A percentile compares a stretch with the other conserved stretches of the same genome.
Evolutionary conservation across 2,888 invertebrate species (phyloP).

Genomic region (Noctua comes): DNA sequence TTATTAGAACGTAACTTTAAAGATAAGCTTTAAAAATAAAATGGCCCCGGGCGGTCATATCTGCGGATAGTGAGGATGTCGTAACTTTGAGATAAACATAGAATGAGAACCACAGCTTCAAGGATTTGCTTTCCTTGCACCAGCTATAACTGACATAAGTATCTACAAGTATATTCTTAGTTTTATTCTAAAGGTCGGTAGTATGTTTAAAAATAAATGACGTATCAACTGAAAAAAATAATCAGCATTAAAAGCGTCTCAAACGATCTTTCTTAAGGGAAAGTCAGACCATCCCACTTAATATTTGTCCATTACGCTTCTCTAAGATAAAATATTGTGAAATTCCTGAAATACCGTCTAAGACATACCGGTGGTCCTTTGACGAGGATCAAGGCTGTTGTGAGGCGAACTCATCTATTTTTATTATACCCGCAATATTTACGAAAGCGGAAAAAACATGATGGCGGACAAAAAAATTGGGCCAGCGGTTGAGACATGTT

Average conservation of each 20-base stretch:
- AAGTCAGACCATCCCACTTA: slow-evolving; percentile 12
- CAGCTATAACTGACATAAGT: not conserved
- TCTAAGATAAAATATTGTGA: slow-evolving; percentile 54
- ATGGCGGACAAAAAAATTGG: slow-evolving; percentile 48
- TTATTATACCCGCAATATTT: slow-evolving; percentile 67
- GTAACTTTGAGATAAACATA: slow-evolving; percentile 42
- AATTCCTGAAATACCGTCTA: slow-evolving; percentile 60
- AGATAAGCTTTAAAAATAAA: slow-evolving; percentile 45
- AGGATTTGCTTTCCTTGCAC: slow-evolving; percentile 13
- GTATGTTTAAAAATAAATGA: not conserved
- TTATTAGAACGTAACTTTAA: slow-evolving; percentile 10
- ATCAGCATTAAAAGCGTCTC: not conserved
- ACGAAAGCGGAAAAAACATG: slow-evolving; percentile 65
- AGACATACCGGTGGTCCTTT: slow-evolving; percentile 66
- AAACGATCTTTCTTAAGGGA: not conserved
- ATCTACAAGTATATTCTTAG: not conserved
- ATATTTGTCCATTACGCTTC: slow-evolving; percentile 43
- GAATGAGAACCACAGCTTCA: slow-evolving; percentile 13
- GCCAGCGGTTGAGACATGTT: slow-evolving; percentile 27
- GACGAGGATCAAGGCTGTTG: slow-evolving; percentile 59
- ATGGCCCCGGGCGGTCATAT: slow-evolving; percentile 45
- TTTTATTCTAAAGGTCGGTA: not conserved
- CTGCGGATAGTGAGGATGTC: slow-evolving; percentile 9
- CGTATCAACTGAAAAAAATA: not conserved
- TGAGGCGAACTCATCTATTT: slow-evolving; percentile 65